A percentile compares a stretch with the other conserved stretches of the same genome.
These are phyloP conservation scores for Pitangus sulphuratus DNA, from an alignment of 2,797 vertebrate genomes.

Conservation along the genomic window DNA sequence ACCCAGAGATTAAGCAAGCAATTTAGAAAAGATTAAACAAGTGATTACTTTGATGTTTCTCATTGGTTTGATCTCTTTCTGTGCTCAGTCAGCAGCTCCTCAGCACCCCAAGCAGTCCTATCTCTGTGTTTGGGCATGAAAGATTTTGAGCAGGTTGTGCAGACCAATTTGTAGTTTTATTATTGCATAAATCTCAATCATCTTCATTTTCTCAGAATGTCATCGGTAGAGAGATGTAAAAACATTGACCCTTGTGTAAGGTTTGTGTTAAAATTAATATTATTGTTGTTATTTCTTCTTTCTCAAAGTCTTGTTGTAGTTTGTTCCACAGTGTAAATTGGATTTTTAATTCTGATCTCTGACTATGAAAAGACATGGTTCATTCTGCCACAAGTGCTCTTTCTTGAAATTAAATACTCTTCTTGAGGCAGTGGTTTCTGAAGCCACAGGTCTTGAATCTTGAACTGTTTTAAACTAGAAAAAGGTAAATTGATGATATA, in stretches of 20 bases:
- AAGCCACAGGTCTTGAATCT: not conserved
- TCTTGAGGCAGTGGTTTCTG: not conserved
- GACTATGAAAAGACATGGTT: not conserved
- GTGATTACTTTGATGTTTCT: not conserved
- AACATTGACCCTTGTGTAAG: not conserved
- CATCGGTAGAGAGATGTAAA: not conserved
- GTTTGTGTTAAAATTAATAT: not conserved
- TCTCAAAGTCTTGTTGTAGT: not conserved
- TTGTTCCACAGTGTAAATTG: not conserved
- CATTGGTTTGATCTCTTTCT: not conserved
- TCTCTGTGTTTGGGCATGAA: not conserved
- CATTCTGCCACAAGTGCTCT: not conserved
- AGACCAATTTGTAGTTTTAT: not conserved
- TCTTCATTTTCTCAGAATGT: not conserved
- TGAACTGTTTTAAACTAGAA: not conserved
- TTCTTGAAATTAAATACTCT: not conserved
- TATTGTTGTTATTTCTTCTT: not conserved
- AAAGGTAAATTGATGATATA: not conserved
- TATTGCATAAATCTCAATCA: not conserved
- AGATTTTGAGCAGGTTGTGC: not conserved
- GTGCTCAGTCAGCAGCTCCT: not conserved
- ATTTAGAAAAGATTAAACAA: conserved; percentile 14
- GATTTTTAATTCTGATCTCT: not conserved
- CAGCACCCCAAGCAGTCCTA: not conserved
- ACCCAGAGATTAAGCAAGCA: not conserved